Percentiles rank a stretch among this genome's conserved stretches.
phyloP scores from a whole-genome alignment of 23 tunicate species.

The Trididemnum miniatum region DNA sequence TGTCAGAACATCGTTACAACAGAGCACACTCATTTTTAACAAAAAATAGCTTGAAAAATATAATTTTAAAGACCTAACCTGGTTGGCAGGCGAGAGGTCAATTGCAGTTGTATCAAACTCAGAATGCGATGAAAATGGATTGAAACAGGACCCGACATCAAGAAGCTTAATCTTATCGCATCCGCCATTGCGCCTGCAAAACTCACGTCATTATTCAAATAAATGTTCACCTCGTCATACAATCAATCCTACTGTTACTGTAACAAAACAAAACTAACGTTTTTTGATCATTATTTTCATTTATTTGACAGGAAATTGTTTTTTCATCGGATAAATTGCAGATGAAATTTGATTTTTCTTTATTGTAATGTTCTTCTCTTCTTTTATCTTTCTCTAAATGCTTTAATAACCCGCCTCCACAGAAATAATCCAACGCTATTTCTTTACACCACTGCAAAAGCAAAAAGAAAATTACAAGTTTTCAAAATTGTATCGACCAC shows the following conservation, averaged over 20 bases:
- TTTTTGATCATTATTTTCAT: no score
- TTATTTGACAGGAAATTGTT: no score
- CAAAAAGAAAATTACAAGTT: no score
- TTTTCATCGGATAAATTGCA: not conserved
- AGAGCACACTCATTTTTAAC: no score
- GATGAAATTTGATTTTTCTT: constrained; percentile 3
- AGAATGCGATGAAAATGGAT: constrained; percentile 50
- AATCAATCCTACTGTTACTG: no score
- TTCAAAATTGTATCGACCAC: no score
- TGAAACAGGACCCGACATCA: constrained; percentile 81
- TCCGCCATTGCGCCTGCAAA: not conserved
- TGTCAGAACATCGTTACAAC: no score
- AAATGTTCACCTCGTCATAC: no score
- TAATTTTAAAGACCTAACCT: no score
- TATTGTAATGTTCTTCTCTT: constrained; percentile 34
- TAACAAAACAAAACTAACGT: no score
- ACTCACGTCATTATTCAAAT: no score
- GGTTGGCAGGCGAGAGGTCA: constrained; percentile 65
- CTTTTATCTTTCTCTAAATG: constrained; percentile 61
- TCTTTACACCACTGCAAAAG: constrained; percentile 68
- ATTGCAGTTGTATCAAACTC: constrained; percentile 62
- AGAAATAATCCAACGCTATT: constrained; percentile 36
- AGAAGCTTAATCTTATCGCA: constrained; percentile 43
- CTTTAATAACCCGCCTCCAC: constrained; percentile 34
- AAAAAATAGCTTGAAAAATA: no score